Base-by-base conservation (phyloP, 2,888 invertebrate genomes). In the Notodonta ziczac region DNA sequence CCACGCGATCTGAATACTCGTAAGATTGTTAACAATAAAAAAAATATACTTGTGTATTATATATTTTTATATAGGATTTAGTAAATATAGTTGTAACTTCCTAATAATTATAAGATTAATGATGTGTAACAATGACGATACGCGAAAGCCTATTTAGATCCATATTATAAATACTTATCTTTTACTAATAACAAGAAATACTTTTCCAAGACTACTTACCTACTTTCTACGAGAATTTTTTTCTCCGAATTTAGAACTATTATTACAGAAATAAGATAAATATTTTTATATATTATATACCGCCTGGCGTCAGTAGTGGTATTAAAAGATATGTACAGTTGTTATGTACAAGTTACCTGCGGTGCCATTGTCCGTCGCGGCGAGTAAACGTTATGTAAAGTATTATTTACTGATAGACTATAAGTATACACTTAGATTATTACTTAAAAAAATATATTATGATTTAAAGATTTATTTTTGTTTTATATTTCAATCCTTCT, bases 301-400 rank as follows among this genome's bases (percentile, higher is more conserved):
- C n/a, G n/a, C n/a, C n/a, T n/a, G 24, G 24, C 24, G 24, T 24
- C 24, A 24, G 24, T 24, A 24, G 24, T 24, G 24, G 56, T 71
- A 64, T 58, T 59, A 46, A 3, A 10, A 62, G 46, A 56, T 16
- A n/a, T 60, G 35, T 35, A 35, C 35, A 67, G 53, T 54, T 60
- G 61, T 67, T 67, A 62, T 65, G 57, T 63, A 64, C 58, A 57
- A 76, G 78, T 79, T 79, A 79, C 79, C 83, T 70, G 62, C 67
- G 74, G 84, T 85, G 85, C 85, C 85, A 85, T 84, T 76, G 77
- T 66, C 66, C 57, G 66, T 64, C 65, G 67, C 71, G 76, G 52
- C 75, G 73, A 76, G 74, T 73, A 46, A n/a, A 5, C 13, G 70
- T 63, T 72, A 62, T 78, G 73, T 80, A 78, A 81, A 83, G 84